phyloP scores from a whole-genome alignment of 2,888 invertebrate species.

The Patella caerulea region DNA sequence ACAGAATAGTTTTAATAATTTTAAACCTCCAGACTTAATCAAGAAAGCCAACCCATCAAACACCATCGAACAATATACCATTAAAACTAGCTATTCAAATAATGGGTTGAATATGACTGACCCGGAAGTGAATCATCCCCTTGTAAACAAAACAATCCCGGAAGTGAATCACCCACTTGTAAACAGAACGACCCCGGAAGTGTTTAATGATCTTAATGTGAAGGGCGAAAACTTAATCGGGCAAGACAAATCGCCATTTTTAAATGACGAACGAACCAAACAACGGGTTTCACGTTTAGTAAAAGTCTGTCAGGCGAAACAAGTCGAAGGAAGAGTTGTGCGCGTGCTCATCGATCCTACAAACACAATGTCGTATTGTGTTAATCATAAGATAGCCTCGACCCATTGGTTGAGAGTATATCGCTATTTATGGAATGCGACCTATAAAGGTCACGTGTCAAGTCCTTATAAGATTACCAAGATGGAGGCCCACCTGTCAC shows the following conservation, averaged over 20 bases:
- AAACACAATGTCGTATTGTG: conserved; percentile 24
- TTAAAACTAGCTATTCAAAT: too few species aligned
- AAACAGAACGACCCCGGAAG: too few species aligned
- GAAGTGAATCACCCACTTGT: too few species aligned
- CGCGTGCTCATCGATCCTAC: background rate
- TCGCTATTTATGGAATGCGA: conserved; percentile 30
- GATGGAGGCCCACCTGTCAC: conserved; percentile 25
- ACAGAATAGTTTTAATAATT: too few species aligned
- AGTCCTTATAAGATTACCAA: conserved; percentile 28
- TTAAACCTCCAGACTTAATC: too few species aligned
- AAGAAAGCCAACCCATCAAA: too few species aligned
- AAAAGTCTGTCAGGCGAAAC: background rate
- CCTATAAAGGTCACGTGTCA: conserved; percentile 11
- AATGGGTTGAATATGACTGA: too few species aligned
- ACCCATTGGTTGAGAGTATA: conserved; percentile 33
- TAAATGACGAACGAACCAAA: background rate
- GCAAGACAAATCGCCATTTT: background rate
- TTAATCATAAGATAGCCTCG: conserved; percentile 30
- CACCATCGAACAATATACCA: too few species aligned
- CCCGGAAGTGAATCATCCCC: too few species aligned
- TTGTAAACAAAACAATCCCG: too few species aligned
- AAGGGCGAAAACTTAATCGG: too few species aligned
- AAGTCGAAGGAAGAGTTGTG: background rate
- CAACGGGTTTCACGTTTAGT: background rate
- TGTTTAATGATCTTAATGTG: too few species aligned